Percentiles rank a stretch among this genome's conserved stretches.
phyloP scores from a whole-genome alignment of 1,140 invertebrate species.

The Pemphigus obesinymphae region DNA sequence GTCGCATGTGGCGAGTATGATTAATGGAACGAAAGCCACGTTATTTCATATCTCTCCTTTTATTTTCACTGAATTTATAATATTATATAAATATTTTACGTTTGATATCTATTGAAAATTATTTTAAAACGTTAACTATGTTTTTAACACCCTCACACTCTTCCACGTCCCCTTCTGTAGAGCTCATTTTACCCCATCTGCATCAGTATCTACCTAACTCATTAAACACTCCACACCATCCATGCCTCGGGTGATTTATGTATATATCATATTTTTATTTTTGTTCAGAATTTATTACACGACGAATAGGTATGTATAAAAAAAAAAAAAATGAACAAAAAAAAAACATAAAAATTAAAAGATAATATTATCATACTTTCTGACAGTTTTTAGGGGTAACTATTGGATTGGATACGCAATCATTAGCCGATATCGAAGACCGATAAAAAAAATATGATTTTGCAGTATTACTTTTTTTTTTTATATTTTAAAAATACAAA shows the following conservation, averaged over 20 bases:
- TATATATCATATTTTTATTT: not conserved
- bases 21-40: not conserved
- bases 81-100: not conserved
- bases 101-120: not conserved
- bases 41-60: not conserved
- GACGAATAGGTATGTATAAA: not conserved
- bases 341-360: not conserved
- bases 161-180: not conserved
- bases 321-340: not conserved
- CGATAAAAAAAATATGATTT: not conserved
- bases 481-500: too few species aligned
- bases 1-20: not conserved
- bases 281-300: not conserved
- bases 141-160: not conserved
- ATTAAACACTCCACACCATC: constrained; percentile 21
- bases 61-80: not conserved
- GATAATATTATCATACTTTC: not conserved
- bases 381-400: not conserved
- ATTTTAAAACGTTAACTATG: constrained; percentile 38
- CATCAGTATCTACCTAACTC: not conserved
- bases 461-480: too few species aligned
- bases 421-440: not conserved
- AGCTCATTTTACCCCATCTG: not conserved
- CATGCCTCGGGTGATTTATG: constrained; percentile 17
- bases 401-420: not conserved